phyloP scores from a whole-genome alignment of 2,797 vertebrate genomes.

The Acridotheres tristis region DNA sequence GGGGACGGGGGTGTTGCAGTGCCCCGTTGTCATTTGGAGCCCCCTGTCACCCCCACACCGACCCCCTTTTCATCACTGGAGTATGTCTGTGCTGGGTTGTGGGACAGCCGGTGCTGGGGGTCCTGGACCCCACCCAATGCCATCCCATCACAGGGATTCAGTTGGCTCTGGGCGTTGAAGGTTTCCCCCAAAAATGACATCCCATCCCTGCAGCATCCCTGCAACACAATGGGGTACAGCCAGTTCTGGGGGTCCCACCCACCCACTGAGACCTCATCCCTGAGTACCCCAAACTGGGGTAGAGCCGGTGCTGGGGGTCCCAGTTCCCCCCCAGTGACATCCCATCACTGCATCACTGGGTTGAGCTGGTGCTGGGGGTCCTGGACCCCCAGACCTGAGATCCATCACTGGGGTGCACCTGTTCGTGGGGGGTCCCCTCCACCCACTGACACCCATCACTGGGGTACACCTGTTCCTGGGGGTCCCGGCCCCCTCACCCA shows the following conservation, averaged over 20 bases:
- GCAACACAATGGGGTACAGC: neutral
- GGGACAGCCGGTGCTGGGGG: neutral
- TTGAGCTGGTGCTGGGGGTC: neutral
- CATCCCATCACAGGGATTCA: neutral
- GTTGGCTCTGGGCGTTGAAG: neutral
- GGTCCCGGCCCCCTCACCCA: neutral
- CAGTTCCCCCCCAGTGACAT: neutral
- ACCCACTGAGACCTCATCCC: neutral
- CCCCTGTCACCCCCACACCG: fast-evolving
- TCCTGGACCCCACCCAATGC: neutral
- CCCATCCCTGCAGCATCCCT: neutral
- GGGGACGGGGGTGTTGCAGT: fast-evolving
- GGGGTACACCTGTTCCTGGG: neutral
- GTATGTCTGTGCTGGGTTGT: neutral
- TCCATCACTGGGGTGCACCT: neutral
- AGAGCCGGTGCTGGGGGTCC: neutral
- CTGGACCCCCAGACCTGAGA: neutral
- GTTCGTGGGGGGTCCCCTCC: neutral
- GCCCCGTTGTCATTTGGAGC: fast-evolving
- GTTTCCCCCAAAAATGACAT: neutral
- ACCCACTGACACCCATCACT: neutral
- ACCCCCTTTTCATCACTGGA: neutral
- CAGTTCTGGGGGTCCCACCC: neutral
- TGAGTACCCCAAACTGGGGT: neutral
- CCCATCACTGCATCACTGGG: neutral